Evolutionary conservation across 1,140 invertebrate genomes (phyloP).

Genomic region (Dolichoris vasculosae): DNA sequence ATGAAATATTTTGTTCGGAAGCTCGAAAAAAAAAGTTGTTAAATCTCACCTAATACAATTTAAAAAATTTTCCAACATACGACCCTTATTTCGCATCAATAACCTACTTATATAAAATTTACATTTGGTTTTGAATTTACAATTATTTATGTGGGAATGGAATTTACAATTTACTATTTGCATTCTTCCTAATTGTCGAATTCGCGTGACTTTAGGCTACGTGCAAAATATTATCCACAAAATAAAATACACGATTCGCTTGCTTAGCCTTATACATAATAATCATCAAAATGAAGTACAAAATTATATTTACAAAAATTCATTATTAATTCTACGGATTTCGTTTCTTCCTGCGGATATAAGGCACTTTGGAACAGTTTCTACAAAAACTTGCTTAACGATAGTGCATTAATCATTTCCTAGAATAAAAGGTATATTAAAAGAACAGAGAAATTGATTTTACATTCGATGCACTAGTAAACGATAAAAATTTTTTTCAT

Average conservation of each 20-base stretch:
- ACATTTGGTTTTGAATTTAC: conserved; percentile 54
- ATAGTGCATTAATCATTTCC: conserved; percentile 46
- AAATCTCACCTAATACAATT: conserved; percentile 50
- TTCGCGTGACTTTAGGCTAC: conserved; percentile 40
- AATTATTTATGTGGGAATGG: conserved; percentile 30
- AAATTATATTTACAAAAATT: conserved; percentile 69
- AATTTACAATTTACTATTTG: conserved; percentile 46
- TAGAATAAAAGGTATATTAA: conserved; percentile 45
- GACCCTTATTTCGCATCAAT: conserved; percentile 46
- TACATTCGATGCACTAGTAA: conserved; percentile 45
- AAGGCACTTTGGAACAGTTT: conserved; percentile 73
- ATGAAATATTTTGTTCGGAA: not conserved
- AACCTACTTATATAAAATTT: conserved; percentile 52
- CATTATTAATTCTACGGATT: conserved; percentile 54
- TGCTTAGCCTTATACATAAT: conserved; percentile 40
- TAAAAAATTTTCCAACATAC: conserved; percentile 30
- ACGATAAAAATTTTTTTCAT: conserved; percentile 33
- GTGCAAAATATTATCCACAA: conserved; percentile 51
- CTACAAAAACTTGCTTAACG: conserved; percentile 58
- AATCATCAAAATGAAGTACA: conserved; percentile 65
- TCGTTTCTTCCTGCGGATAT: conserved; percentile 58
- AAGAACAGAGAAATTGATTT: conserved; percentile 34
- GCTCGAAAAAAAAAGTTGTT: not conserved
- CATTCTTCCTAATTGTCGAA: conserved; percentile 41
- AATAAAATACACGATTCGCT: conserved; percentile 63